phyloP scores from a whole-genome alignment of 53 echinoderm and acorn worm species.

The Paracentrotus lividus region DNA sequence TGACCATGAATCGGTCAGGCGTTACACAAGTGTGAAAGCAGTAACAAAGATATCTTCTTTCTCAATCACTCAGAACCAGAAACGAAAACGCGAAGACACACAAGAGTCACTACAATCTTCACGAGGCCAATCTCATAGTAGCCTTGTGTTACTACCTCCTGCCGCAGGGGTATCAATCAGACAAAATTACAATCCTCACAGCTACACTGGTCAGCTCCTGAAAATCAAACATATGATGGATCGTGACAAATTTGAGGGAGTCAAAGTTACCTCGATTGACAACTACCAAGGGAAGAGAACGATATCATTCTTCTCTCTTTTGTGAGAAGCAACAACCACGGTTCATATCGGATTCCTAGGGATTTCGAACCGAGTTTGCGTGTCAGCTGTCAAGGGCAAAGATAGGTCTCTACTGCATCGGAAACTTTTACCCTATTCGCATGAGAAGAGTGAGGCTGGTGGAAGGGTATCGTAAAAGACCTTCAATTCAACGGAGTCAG shows the following conservation, averaged over 20 bases:
- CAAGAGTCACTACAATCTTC: conserved; percentile 82
- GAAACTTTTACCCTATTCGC: conserved; percentile 77
- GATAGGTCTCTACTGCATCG: conserved; percentile 85
- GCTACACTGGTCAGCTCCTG: conserved; percentile 88
- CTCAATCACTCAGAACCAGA: conserved; percentile 78
- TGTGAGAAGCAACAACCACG: conserved; percentile 85
- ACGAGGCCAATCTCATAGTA: conserved; percentile 83
- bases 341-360: conserved; percentile 80
- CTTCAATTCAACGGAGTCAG: conserved; percentile 38
- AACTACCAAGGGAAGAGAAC: conserved; percentile 95
- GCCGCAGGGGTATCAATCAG: conserved; percentile 78
- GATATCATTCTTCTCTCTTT: conserved; percentile 89
- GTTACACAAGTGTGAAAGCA: conserved; percentile 69
- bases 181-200: conserved; percentile 87
- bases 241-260: conserved; percentile 66
- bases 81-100: conserved; percentile 75
- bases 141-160: conserved; percentile 83
- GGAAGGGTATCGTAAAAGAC: conserved; percentile 75
- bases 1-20: conserved; percentile 77
- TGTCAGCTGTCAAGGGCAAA: conserved; percentile 86
- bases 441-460: conserved; percentile 69
- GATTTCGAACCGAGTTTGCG: conserved; percentile 83
- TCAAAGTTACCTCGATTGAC: conserved; percentile 82
- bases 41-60: conserved; percentile 77
- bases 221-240: conserved; percentile 72